Conservation (phyloP, 2,113 vertebrate genomes). For the Gymnarchus niloticus region DNA sequence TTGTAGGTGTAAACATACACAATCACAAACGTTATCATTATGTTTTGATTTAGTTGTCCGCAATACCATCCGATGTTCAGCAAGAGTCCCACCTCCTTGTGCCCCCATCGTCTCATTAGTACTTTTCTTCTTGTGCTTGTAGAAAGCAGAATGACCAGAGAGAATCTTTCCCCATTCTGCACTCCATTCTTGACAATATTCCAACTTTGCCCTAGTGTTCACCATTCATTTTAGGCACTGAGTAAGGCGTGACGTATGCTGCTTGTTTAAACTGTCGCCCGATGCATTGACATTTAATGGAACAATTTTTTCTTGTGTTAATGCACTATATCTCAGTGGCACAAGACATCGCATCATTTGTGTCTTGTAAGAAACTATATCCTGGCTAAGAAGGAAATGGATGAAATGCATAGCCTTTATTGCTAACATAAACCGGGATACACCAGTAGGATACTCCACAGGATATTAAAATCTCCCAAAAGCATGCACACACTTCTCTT, state of each 20-base stretch:
- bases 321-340: neutral
- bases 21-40: neutral
- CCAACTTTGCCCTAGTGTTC: neutral
- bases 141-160: neutral
- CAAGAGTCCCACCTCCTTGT: neutral
- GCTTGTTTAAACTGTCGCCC: slow-evolving; percentile 2
- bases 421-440: neutral
- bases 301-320: neutral
- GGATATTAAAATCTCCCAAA: slow-evolving; percentile 1
- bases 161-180: neutral
- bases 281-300: neutral
- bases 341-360: neutral
- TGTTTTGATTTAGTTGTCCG: neutral
- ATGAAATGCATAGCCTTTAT: neutral
- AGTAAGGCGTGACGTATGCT: neutral
- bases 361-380: neutral
- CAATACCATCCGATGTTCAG: neutral
- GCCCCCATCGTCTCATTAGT: neutral
- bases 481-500: neutral
- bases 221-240: neutral
- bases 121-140: too few relatives aligned
- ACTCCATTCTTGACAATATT: neutral
- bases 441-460: neutral
- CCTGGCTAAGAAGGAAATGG: neutral
- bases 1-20: neutral